These are phyloP conservation scores for Achroia grisella DNA, from an alignment of 1,140 invertebrate species.

Conservation along the genomic window DNA sequence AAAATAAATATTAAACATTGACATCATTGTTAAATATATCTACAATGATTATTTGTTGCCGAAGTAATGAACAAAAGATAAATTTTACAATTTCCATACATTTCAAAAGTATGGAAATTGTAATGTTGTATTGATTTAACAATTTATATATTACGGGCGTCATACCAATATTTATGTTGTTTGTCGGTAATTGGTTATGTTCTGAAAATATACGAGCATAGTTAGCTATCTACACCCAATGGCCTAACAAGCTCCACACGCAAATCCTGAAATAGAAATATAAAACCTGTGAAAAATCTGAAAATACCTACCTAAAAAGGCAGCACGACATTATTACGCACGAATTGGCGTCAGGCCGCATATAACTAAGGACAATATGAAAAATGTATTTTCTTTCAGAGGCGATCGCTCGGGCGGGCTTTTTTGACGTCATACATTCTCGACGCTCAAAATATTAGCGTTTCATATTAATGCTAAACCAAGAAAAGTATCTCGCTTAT, in stretches of 20 bases:
- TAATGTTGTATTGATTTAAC: neutral
- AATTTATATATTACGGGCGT: neutral
- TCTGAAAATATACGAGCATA: too few relatives aligned
- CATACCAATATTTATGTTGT: too few relatives aligned
- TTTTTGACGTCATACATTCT: constrained; percentile 33
- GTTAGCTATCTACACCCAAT: neutral
- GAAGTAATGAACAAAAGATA: too few relatives aligned
- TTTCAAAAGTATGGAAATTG: too few relatives aligned
- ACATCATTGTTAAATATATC: too few relatives aligned
- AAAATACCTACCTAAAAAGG: neutral
- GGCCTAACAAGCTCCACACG: neutral
- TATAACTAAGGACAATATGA: constrained; percentile 29
- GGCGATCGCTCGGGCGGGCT: constrained; percentile 17
- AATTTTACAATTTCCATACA: too few relatives aligned
- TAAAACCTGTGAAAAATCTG: neutral
- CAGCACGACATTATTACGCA: constrained; percentile 17
- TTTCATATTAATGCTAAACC: constrained; percentile 11
- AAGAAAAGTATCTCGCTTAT: too few relatives aligned
- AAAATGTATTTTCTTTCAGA: constrained; percentile 46
- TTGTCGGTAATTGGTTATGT: too few relatives aligned
- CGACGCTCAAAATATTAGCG: constrained; percentile 15
- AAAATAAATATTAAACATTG: too few relatives aligned
- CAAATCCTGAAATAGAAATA: neutral
- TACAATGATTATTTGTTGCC: too few relatives aligned
- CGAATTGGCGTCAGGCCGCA: constrained; percentile 19